A percentile compares a stretch with the other conserved stretches of the same genome.
These are phyloP conservation scores for Heliornis fulica DNA, from an alignment of 2,113 vertebrate genomes.

Conservation along the genomic window DNA sequence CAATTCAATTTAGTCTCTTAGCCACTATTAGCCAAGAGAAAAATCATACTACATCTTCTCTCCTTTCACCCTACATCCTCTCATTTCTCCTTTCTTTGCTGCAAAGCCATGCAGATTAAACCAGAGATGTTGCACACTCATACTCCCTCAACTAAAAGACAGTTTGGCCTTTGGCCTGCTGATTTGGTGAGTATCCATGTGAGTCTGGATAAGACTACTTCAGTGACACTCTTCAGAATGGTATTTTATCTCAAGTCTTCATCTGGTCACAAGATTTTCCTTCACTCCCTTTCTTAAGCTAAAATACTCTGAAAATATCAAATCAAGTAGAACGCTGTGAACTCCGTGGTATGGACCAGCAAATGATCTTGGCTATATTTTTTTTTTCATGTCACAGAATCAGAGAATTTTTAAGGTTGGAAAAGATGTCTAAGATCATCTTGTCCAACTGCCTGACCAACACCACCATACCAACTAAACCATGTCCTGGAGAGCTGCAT, in stretches of 20 bases:
- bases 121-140: neutral
- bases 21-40: neutral
- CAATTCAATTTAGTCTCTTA: neutral
- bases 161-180: neutral
- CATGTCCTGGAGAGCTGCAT: too few relatives aligned
- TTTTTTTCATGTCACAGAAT: neutral
- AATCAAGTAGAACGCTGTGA: neutral
- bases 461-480: too few relatives aligned
- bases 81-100: neutral
- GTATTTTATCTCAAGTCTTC: neutral
- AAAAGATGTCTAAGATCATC: too few relatives aligned
- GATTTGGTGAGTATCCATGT: neutral
- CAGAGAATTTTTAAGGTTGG: too few relatives aligned
- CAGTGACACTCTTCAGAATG: neutral
- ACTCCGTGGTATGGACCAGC: neutral
- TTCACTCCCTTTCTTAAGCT: neutral
- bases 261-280: neutral
- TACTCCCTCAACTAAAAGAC: neutral
- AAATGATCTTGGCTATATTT: neutral
- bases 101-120: neutral
- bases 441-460: too few relatives aligned
- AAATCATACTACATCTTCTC: neutral
- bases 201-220: neutral
- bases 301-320: neutral
- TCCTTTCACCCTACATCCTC: neutral